Conservation (phyloP, 2,797 vertebrate genomes). For the Helarctos malayanus region DNA sequence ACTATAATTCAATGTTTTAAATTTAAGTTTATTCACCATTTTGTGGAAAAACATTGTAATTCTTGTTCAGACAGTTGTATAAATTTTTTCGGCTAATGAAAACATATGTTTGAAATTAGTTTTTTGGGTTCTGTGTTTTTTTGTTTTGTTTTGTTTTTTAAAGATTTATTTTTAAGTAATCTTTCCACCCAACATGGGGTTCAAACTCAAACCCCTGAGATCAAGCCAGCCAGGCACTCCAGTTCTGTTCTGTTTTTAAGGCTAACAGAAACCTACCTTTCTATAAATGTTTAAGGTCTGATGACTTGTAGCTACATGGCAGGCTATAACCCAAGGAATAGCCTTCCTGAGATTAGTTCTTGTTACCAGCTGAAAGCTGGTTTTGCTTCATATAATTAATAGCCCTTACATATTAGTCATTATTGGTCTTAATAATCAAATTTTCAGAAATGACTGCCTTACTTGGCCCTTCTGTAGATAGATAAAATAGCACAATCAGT, state of each 20-base stretch:
- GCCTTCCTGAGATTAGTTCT: not conserved
- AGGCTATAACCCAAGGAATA: not conserved
- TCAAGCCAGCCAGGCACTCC: not conserved
- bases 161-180: not conserved
- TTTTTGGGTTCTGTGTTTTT: not conserved
- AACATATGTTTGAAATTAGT: not conserved
- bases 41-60: not conserved
- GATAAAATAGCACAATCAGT: not conserved
- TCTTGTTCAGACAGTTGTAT: slow-evolving; percentile 2
- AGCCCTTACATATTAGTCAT: not conserved
- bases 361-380: not conserved
- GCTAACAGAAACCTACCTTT: slow-evolving; percentile 8
- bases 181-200: not conserved
- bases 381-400: slow-evolving; percentile 47
- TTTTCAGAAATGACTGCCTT: slow-evolving; percentile 51
- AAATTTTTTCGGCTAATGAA: not conserved
- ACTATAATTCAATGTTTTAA: not conserved
- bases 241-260: slow-evolving; percentile 18
- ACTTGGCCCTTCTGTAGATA: not conserved
- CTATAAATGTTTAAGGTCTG: not conserved
- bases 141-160: not conserved
- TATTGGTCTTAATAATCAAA: not conserved
- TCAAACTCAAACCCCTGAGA: not conserved
- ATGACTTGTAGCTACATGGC: not conserved
- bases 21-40: slow-evolving; percentile 15